These are phyloP conservation scores for Corydoras sp. DNA, from an alignment of 2,113 vertebrate species.

Conservation along the genomic window DNA sequence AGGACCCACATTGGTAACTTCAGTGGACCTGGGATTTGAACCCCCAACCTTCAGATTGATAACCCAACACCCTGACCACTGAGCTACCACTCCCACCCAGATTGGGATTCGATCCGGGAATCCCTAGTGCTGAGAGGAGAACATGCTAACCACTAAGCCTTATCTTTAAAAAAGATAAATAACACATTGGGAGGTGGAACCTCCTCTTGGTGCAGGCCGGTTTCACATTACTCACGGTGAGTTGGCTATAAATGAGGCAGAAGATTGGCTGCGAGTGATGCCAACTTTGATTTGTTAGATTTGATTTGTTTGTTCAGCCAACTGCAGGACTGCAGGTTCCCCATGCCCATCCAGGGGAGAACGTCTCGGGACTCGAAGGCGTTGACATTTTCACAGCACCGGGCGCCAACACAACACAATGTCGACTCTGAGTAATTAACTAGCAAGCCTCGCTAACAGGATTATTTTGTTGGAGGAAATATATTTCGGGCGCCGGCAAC, in stretches of 20 bases:
- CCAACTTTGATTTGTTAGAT: conserved; percentile 1
- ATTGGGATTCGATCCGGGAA: no score
- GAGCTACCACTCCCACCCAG: no score
- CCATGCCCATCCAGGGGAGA: no score
- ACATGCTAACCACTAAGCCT: no score
- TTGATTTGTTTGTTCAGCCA: conserved; percentile 1
- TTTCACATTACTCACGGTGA: not conserved
- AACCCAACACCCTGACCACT: no score
- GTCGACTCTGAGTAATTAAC: not conserved
- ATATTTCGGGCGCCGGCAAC: not conserved
- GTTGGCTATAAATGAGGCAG: not conserved
- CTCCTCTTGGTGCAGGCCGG: not conserved
- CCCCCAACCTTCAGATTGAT: no score
- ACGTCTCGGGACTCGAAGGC: not conserved
- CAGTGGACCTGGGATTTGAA: no score
- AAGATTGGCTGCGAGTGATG: not conserved
- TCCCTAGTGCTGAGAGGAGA: no score
- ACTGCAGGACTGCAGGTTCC: not conserved
- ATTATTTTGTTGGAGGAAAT: not conserved
- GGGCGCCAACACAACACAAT: not conserved
- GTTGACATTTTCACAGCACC: not conserved
- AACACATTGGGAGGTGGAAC: not conserved
- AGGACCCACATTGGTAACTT: no score
- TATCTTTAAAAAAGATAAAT: not conserved
- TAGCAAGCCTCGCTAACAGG: not conserved